These are phyloP conservation scores for Nothocercus julius DNA, from an alignment of 2,113 vertebrate species.

Conservation along the genomic window DNA sequence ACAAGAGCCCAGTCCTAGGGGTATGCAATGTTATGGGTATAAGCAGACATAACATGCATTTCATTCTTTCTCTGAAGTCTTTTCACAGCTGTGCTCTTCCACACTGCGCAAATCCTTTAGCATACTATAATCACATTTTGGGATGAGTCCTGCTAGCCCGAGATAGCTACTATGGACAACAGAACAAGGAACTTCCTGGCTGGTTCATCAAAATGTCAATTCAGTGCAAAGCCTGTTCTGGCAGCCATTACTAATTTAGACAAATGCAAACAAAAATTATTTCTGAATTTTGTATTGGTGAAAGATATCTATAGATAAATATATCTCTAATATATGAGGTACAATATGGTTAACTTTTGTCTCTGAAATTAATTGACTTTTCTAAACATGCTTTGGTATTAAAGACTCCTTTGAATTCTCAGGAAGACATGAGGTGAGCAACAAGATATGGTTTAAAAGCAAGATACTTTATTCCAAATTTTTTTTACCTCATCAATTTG, in stretches of 20 bases:
- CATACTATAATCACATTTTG: not conserved
- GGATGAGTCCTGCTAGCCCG: not conserved
- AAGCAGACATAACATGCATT: not conserved
- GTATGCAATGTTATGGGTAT: too few relatives aligned
- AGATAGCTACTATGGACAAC: not conserved
- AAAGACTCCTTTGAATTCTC: not conserved
- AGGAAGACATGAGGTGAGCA: not conserved
- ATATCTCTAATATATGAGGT: not conserved
- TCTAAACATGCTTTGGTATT: not conserved
- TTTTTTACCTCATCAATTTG: constrained; percentile 90
- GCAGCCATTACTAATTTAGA: not conserved
- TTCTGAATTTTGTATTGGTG: not conserved
- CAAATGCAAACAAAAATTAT: not conserved
- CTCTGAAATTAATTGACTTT: not conserved
- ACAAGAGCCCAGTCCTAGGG: too few relatives aligned
- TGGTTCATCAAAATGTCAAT: not conserved
- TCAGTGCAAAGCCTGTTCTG: not conserved
- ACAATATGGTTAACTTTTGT: not conserved
- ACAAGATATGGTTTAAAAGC: not conserved
- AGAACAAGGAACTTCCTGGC: not conserved
- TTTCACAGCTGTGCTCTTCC: not conserved
- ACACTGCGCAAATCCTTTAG: not conserved
- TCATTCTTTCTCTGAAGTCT: not conserved
- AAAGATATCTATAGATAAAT: not conserved
- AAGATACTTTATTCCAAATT: not conserved